These are phyloP conservation scores for Acleris holmiana DNA, from an alignment of 2,888 invertebrate species.

Conservation along the genomic window DNA sequence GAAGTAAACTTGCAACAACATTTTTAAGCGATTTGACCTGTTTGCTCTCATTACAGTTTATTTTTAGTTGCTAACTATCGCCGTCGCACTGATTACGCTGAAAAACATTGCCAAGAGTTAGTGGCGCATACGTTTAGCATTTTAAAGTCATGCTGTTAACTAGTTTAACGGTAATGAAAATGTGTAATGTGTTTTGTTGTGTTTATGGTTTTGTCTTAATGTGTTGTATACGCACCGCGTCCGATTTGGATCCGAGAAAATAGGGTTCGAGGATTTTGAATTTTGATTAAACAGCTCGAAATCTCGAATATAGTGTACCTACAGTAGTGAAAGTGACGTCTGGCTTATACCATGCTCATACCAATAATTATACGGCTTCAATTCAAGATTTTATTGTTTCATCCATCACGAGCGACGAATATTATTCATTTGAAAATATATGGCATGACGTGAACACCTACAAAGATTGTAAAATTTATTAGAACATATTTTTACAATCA, in stretches of 20 bases:
- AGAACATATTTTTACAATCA: neutral
- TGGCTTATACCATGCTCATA: no score
- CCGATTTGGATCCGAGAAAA: no score
- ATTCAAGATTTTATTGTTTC: no score
- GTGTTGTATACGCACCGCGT: no score
- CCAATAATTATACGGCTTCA: no score
- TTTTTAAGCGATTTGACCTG: slow-evolving; percentile 16
- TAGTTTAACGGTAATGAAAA: slow-evolving; percentile 7
- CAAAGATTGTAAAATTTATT: neutral
- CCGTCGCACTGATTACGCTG: slow-evolving; percentile 42
- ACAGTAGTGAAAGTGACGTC: no score
- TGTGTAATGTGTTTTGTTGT: neutral
- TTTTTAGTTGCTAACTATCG: slow-evolving; percentile 29
- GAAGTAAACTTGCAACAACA: neutral
- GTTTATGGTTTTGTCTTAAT: no score
- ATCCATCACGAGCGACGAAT: no score
- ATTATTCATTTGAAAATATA: no score
- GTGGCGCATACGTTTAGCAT: slow-evolving; percentile 5
- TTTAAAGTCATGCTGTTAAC: slow-evolving; percentile 1
- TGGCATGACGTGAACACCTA: neutral
- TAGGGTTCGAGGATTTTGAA: no score
- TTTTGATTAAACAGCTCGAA: no score
- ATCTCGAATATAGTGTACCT: no score
- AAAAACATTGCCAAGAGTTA: slow-evolving; percentile 46
- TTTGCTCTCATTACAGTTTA: slow-evolving; percentile 28